Percentiles rank a stretch among this genome's conserved stretches.
phyloP scores from a whole-genome alignment of 2,113 vertebrate genomes.

The Callopanchax toddi region DNA sequence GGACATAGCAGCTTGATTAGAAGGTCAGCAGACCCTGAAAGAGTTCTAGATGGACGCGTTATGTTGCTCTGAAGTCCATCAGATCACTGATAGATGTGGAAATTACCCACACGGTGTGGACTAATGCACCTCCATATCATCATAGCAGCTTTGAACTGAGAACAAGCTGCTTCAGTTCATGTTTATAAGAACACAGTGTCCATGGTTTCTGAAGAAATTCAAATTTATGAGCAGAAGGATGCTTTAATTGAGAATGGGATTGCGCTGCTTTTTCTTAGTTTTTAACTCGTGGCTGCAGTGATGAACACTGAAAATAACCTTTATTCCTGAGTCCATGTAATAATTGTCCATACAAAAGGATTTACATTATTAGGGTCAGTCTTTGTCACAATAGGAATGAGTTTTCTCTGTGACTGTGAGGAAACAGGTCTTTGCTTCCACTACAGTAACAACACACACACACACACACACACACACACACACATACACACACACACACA shows the following conservation, averaged over 20 bases:
- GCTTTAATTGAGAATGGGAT: not conserved
- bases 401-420: not conserved
- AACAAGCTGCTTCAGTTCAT: not conserved
- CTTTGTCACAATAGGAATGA: not conserved
- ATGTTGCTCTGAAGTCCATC: too few species aligned
- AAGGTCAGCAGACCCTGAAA: constrained; percentile 59
- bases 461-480: constrained; percentile 8
- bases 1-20: constrained; percentile 45
- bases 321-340: not conserved
- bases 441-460: not conserved
- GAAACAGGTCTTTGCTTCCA: not conserved
- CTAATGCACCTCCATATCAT: not conserved
- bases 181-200: not conserved
- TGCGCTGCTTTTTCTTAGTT: not conserved
- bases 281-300: not conserved
- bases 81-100: not conserved
- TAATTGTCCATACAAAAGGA: not conserved
- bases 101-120: not conserved
- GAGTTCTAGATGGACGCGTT: not conserved
- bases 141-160: not conserved
- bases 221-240: too few species aligned
- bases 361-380: not conserved
- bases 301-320: not conserved
- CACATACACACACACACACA: too few species aligned
- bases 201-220: not conserved